Base-by-base conservation (phyloP, 2,888 invertebrate genomes). In the Callyntrura guangdongensis region DNA sequence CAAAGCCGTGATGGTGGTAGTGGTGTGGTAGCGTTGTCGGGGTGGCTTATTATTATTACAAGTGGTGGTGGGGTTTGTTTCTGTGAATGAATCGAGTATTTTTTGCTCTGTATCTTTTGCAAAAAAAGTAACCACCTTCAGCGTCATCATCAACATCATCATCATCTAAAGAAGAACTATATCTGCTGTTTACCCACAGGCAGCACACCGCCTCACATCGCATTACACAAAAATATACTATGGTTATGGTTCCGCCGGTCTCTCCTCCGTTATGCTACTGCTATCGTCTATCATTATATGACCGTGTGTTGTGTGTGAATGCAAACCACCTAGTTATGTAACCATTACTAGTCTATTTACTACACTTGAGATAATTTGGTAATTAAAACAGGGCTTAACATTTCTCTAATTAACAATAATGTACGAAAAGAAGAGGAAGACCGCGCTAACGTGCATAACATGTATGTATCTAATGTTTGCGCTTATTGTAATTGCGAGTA, bases 341-440 rank as follows among this genome's bases (percentile, higher is more conserved):
- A 20, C 72, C 72, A 72, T 45, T 72, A 72, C 72, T 45, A 4
- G n/a, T 9, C 47, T 72, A 20, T 72, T 72, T 47, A 72, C 47
- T 72, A 47, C 72, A 47, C 72, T 72, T 72, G 72, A 72, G 72
- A 72, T 72, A 72, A 72, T 72, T 72, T 72, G 72, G 72, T 72
- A 47, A 45, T 72, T 72, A 72, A 72, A 72, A n/a, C 20, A 72
- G 72, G 3, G 47, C 12, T 72, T 69, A 9, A 47, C 47, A 72
- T 20, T 8, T 47, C 47, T 8, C 47, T 72, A 72, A 72, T 72
- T 72, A 72, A 47, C 72, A 47, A 47, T 72, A 72, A 47, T 17
- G 72, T 72, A n/a, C 20, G 36, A 36, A 36, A n/a, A 72, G 17
- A 22, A 22, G 67, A 27, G 17, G 22, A 61, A 61, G 6, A 20